phyloP scores from a whole-genome alignment of 2,113 vertebrate genomes.

The Montifringilla adamsi region DNA sequence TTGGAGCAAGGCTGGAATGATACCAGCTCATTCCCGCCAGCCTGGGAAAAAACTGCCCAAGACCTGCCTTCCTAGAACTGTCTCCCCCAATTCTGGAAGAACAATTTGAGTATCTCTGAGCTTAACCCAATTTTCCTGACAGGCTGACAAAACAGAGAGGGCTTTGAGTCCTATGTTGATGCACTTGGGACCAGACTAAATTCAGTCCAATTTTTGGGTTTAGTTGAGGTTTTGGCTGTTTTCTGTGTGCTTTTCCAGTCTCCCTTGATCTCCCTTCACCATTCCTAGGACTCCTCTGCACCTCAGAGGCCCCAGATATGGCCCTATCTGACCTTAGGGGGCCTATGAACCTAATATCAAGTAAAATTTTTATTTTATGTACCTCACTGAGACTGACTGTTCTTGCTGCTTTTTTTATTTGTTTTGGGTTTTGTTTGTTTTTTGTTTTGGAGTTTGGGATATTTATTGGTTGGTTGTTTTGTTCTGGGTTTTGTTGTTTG shows the following conservation, averaged over 20 bases:
- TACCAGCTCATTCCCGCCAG: neutral
- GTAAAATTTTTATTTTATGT: neutral
- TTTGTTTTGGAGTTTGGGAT: neutral
- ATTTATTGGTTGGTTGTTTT: neutral
- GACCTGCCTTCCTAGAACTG: neutral
- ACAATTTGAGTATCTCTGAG: neutral
- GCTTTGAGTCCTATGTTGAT: neutral
- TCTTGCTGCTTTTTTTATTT: neutral
- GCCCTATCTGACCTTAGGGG: neutral
- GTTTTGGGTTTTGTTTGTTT: neutral
- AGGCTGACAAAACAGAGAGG: neutral
- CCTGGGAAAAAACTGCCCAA: neutral
- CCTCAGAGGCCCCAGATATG: neutral
- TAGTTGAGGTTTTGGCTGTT: neutral
- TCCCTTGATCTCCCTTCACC: neutral
- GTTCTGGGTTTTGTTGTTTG: neutral
- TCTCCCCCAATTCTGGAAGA: neutral
- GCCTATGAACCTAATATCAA: neutral
- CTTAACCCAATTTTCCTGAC: neutral
- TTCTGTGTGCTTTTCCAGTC: neutral
- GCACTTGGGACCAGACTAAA: neutral
- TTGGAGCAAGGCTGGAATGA: neutral
- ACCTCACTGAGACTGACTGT: neutral
- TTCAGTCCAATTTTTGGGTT: neutral
- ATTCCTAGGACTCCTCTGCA: neutral